Evolutionary conservation across 2,113 vertebrate genomes (phyloP).

Genomic region (Vireo altiloquus): DNA sequence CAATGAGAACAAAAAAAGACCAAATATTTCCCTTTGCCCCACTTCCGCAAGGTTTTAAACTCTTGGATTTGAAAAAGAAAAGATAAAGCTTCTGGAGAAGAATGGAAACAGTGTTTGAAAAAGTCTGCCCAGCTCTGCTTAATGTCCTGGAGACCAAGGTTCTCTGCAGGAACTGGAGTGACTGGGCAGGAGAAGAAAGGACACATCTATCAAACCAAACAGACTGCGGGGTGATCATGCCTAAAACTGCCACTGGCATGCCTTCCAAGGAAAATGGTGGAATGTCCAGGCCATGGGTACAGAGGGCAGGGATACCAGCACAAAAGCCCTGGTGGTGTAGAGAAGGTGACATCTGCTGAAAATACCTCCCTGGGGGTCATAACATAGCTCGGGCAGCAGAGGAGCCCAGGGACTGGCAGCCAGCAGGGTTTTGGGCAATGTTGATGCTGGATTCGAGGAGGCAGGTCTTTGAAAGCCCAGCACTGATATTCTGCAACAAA

Average conservation of each 20-base stretch:
- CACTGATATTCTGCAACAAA: neutral
- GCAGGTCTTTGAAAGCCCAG: neutral
- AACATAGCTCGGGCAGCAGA: accelerated
- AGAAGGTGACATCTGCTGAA: neutral
- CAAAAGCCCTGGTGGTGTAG: neutral
- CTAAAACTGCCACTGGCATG: neutral
- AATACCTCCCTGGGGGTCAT: neutral
- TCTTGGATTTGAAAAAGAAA: neutral
- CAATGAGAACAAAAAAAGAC: neutral
- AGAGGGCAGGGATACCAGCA: neutral
- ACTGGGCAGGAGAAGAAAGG: neutral
- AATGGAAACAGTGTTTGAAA: neutral
- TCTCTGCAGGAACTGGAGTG: neutral
- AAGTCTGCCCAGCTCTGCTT: neutral
- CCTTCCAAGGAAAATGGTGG: neutral
- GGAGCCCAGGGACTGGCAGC: neutral
- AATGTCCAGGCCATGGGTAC: neutral
- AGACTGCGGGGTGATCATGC: neutral
- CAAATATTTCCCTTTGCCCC: neutral
- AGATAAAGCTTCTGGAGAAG: neutral
- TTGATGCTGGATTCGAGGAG: neutral
- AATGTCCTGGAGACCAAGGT: neutral
- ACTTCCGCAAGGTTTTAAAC: neutral
- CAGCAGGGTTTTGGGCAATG: neutral
- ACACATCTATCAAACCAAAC: neutral